Base-by-base conservation (phyloP, 2,888 invertebrate genomes). In the Halictus ligatus region DNA sequence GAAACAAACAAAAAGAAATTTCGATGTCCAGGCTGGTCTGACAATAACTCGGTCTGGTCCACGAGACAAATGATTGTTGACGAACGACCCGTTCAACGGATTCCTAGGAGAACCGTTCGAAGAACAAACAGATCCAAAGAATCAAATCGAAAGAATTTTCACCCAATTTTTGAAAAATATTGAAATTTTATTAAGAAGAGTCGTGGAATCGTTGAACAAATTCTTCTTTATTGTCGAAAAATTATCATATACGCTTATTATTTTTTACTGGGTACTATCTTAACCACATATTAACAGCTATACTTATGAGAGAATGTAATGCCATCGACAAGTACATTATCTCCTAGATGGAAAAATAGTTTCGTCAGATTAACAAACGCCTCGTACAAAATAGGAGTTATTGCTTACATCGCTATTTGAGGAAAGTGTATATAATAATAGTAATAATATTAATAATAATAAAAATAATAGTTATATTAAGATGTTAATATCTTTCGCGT, bases 151-250 rank as follows among this genome's bases (percentile, higher is more conserved):
- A 25, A 25, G 60, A 29, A 60, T 64, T 29, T 29, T 25, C 29
- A 64, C 15, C 6, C 7, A 64, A 25, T 64, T 64, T 64, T 64
- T 64, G 64, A 64, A 64, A 91, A 92, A 91, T 91, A 92, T 90
- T 83, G 79, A 87, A 88, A 72, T 84, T 92, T 92, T 92, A 92
- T 92, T 92, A 79, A 88, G 84, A 86, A 85, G 81, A 89, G 71
- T 83, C 71, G 69, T 87, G 81, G 88, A 90, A 91, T 90, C 73
- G 58, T 84, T 84, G 80, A 91, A 89, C 83, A 88, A 87, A 78
- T 58, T 79, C 60, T 48, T 84, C 69, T 82, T 88, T 86, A 87
- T 91, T 89, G 81, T 88, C 80, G 43, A 83, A 73, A 87, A 86
- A 85, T 88, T 64, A 60, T 58, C 64, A 64, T 83, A 85, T 80